phyloP scores from a whole-genome alignment of 2,888 invertebrate genomes.

The Drosophila koepferae region DNA sequence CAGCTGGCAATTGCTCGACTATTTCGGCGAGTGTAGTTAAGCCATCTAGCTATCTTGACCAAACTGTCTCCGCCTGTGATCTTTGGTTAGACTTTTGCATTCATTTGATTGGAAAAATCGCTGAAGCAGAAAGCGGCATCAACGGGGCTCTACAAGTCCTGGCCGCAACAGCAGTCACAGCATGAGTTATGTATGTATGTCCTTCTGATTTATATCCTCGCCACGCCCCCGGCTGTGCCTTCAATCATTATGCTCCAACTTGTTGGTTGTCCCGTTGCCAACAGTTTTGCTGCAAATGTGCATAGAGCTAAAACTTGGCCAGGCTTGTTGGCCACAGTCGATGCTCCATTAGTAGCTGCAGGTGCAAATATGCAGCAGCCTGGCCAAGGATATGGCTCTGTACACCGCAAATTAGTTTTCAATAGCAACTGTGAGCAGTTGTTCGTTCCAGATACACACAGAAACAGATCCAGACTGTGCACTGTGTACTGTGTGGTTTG shows the following conservation, averaged over 20 bases:
- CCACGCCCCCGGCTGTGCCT: neutral
- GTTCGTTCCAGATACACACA: neutral
- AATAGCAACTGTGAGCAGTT: constrained; percentile 33
- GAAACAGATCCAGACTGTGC: neutral
- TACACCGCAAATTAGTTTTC: constrained; percentile 68
- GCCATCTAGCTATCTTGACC: constrained; percentile 43
- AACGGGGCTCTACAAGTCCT: constrained; percentile 41
- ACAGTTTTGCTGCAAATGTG: constrained; percentile 36
- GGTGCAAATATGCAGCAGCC: constrained; percentile 21
- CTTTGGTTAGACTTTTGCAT: constrained; percentile 67
- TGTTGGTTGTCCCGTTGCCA: constrained; percentile 15
- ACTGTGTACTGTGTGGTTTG: constrained; percentile 13
- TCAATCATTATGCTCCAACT: constrained; percentile 23
- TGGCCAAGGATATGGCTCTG: constrained; percentile 17
- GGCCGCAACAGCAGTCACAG: neutral
- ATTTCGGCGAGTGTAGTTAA: constrained; percentile 21
- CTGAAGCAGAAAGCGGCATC: constrained; percentile 72
- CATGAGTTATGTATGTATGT: constrained; percentile 12
- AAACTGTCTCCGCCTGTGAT: constrained; percentile 53
- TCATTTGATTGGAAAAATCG: constrained; percentile 82
- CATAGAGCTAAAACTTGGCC: constrained; percentile 36
- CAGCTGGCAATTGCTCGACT: neutral
- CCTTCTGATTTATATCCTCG: constrained; percentile 38
- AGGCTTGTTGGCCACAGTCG: constrained; percentile 12
- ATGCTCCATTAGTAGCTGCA: constrained; percentile 22